A percentile compares a stretch with the other conserved stretches of the same genome.
phyloP scores from a whole-genome alignment of 2,888 invertebrate species.

The Eupithecia abbreviata region DNA sequence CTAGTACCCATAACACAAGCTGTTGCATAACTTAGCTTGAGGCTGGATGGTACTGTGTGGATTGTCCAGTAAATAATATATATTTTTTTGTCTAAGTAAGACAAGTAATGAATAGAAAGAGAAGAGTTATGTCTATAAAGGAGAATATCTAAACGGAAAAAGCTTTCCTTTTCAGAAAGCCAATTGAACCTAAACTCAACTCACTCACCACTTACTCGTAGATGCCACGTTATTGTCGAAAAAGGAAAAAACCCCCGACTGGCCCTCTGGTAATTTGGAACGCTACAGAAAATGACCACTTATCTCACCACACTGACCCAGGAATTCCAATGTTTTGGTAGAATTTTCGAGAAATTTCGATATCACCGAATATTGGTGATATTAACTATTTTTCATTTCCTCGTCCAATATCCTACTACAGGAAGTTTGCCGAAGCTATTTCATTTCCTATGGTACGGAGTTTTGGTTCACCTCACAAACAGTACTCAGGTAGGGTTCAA shows the following conservation, averaged over 20 bases:
- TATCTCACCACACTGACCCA: constrained; percentile 44
- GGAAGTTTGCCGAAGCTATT: constrained; percentile 74
- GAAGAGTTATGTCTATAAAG: not conserved
- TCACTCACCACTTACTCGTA: not conserved
- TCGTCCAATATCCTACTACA: constrained; percentile 67
- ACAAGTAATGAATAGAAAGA: not conserved
- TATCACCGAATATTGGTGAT: constrained; percentile 45
- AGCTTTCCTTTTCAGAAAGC: not conserved
- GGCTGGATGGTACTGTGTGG: too few relatives aligned
- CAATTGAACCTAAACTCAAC: not conserved
- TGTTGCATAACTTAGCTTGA: too few relatives aligned
- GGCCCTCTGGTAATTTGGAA: constrained; percentile 35
- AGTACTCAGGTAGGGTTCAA: constrained; percentile 51
- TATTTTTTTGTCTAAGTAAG: not conserved
- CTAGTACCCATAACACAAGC: too few relatives aligned
- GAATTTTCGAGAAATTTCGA: constrained; percentile 32
- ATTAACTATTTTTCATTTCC: constrained; percentile 69
- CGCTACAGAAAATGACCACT: constrained; percentile 44
- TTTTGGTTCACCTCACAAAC: constrained; percentile 54
- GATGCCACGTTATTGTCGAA: not conserved
- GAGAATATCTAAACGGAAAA: not conserved
- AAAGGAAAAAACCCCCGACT: constrained; percentile 11
- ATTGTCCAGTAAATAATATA: too few relatives aligned
- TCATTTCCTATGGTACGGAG: constrained; percentile 69
- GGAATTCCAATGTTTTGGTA: constrained; percentile 37